Base-by-base conservation (phyloP, 2,888 invertebrate species). In the Aradus depressus region DNA sequence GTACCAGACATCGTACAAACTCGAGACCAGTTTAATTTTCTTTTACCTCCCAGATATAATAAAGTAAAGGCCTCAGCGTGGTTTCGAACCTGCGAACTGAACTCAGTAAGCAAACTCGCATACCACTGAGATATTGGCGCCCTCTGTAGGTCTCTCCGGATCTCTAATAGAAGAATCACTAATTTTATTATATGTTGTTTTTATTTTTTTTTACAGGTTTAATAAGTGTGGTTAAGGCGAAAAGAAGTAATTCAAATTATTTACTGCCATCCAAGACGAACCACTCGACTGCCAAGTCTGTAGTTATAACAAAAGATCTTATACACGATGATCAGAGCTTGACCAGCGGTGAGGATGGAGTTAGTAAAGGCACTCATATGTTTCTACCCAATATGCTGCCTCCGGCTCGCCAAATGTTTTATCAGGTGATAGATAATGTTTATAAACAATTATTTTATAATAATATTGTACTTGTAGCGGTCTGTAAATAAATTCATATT, bases 391-490 rank as follows among this genome's bases (percentile, higher is more conserved):
- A 83, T 10, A 72, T 76, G 58, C 68, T 87, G 44, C 92, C 92
- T 0, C 77, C 85, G 4, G 85, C 84, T 43, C 70, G 88, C 32
- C 92, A 93, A 68, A 86, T 89, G 73, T 88, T 87, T 68, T 88
- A 91, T 67, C 89, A 91, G 74, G 83, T 88, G 67, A 57, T 6
- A 31, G 28, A n/a, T n/a, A n/a, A n/a, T n/a, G n/a, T n/a, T n/a
- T n/a, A n/a, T n/a, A n/a, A n/a, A n/a, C n/a, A n/a, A n/a, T n/a
- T n/a, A n/a, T n/a, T n/a, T n/a, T n/a, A n/a, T n/a, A n/a, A n/a
- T n/a, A n/a, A n/a, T n/a, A n/a, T n/a, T n/a, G n/a, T n/a, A n/a
- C n/a, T n/a, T n/a, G n/a, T n/a, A n/a, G n/a, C n/a, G n/a, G n/a
- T n/a, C n/a, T n/a, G n/a, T n/a, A n/a, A n/a, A n/a, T n/a, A n/a